Percentiles rank a stretch among this genome's conserved stretches.
Evolutionary conservation across 2,888 invertebrate species (phyloP).

Genomic region (Polyploca ridens): DNA sequence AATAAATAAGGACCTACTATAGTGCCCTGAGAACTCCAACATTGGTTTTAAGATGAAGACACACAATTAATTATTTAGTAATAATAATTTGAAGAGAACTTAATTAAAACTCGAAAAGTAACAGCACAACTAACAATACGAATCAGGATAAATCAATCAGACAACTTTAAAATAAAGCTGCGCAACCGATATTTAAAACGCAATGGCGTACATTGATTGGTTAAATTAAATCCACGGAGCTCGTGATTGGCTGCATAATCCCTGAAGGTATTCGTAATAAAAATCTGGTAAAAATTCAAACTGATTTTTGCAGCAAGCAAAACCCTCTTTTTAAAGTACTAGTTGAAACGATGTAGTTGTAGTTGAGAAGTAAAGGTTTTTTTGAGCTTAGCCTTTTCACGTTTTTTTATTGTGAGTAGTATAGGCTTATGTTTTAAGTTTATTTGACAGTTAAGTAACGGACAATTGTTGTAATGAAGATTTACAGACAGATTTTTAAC

Average conservation of each 20-base stretch:
- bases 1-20: no score
- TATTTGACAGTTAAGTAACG: no score
- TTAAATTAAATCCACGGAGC: background rate
- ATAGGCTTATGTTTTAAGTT: no score
- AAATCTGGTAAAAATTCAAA: background rate
- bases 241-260: slow-evolving; percentile 5
- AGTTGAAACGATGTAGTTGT: background rate
- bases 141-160: background rate
- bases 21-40: no score
- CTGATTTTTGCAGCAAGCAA: background rate
- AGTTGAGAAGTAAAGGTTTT: no score
- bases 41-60: no score
- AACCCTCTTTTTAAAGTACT: background rate
- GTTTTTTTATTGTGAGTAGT: no score
- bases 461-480: no score
- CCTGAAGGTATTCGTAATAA: background rate
- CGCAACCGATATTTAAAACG: background rate
- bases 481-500: background rate
- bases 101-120: background rate
- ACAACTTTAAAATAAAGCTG: background rate
- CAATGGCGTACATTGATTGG: background rate
- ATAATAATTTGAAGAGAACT: no score
- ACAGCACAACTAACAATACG: background rate
- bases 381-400: no score
- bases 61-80: no score